phyloP scores from a whole-genome alignment of 2,797 vertebrate species.

The Dipus sagitta region DNA sequence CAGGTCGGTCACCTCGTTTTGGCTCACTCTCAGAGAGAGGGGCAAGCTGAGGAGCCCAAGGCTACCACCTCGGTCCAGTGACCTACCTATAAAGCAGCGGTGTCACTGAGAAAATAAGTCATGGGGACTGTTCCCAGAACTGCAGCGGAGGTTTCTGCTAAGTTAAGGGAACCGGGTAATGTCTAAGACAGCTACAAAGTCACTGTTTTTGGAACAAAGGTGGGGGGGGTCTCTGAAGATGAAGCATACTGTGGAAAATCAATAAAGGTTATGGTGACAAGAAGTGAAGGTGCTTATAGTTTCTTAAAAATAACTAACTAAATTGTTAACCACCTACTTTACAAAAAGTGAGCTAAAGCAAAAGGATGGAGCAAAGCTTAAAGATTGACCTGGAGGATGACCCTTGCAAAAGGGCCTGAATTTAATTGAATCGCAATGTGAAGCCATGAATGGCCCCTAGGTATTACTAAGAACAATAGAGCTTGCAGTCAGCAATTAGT shows the following conservation, averaged over 20 bases:
- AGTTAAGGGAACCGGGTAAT: neutral
- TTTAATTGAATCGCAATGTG: constrained; percentile 28
- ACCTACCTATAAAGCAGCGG: neutral
- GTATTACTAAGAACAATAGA: constrained; percentile 49
- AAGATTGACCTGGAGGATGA: neutral
- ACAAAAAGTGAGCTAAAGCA: neutral
- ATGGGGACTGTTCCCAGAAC: neutral
- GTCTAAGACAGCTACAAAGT: neutral
- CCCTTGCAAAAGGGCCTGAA: neutral
- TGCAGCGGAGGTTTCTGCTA: neutral
- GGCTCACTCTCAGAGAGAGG: neutral
- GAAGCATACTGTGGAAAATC: neutral
- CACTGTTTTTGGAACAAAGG: neutral
- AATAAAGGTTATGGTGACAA: neutral
- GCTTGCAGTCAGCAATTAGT: constrained; percentile 9
- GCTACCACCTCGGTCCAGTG: no score
- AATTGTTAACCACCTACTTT: neutral
- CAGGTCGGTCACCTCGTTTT: neutral
- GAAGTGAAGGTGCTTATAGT: neutral
- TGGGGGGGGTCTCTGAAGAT: neutral
- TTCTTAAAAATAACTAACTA: neutral
- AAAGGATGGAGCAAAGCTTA: neutral
- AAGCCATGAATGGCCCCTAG: constrained; percentile 12
- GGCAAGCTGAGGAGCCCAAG: neutral
- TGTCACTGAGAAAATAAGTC: neutral